Evolutionary conservation across 2,888 invertebrate genomes (phyloP).

Genomic region (Scotopteryx bipunctaria): DNA sequence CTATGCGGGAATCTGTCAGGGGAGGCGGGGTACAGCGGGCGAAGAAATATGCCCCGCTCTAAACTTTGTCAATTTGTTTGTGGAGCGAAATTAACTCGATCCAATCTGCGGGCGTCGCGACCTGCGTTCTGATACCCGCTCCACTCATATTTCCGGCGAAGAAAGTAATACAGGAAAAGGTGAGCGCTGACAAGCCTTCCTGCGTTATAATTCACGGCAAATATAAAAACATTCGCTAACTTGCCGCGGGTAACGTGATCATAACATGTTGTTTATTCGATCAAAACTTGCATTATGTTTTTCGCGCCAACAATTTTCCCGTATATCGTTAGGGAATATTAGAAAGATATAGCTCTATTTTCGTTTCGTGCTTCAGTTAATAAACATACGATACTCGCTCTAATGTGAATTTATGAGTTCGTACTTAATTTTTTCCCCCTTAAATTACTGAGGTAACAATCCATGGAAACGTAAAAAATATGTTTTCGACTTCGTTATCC

Average conservation of each 20-base stretch:
- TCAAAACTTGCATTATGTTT: conserved; percentile 41
- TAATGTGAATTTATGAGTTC: conserved; percentile 38
- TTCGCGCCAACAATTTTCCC: conserved; percentile 38
- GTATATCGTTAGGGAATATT: conserved; percentile 28
- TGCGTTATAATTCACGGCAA: conserved; percentile 32
- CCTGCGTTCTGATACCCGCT: conserved; percentile 65
- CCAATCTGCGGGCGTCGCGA: conserved; percentile 78
- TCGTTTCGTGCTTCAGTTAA: conserved; percentile 28
- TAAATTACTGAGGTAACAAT: conserved; percentile 54
- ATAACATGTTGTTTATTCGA: conserved; percentile 42
- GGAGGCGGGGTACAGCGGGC: conserved; percentile 52
- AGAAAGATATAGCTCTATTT: conserved; percentile 26
- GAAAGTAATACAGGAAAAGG: conserved; percentile 57
- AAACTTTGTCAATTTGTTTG: conserved; percentile 84
- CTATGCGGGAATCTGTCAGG: conserved; percentile 76
- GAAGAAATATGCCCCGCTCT: conserved; percentile 83
- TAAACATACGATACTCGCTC: conserved; percentile 31
- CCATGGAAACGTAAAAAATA: conserved; percentile 71
- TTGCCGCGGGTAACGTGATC: conserved; percentile 37
- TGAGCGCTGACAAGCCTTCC: conserved; percentile 46
- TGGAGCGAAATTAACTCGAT: conserved; percentile 83
- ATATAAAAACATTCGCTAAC: conserved; percentile 40
- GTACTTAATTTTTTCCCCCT: conserved; percentile 38
- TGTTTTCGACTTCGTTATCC: conserved; percentile 72
- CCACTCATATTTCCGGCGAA: conserved; percentile 64